phyloP scores from a whole-genome alignment of 2,888 invertebrate genomes.

The Prosapia bicincta region DNA sequence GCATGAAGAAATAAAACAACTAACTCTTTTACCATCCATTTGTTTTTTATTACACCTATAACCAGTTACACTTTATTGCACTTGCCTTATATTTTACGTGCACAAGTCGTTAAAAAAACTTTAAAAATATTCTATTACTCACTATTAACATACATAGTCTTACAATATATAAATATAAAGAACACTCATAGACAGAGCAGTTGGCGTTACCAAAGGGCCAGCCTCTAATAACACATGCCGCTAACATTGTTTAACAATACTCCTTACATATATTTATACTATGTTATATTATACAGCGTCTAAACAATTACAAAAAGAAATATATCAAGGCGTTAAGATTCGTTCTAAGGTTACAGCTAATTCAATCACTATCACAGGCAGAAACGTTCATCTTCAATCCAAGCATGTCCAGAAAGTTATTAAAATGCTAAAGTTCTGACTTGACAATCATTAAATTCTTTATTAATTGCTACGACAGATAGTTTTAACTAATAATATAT shows the following conservation, averaged over 20 bases:
- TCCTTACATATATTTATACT: conserved; percentile 14
- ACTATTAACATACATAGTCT: conserved; percentile 28
- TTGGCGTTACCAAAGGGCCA: conserved; percentile 36
- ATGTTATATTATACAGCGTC: conserved; percentile 2
- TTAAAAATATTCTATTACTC: conserved; percentile 38
- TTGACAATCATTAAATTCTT: no score
- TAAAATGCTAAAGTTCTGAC: background rate
- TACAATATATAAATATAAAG: conserved; percentile 31
- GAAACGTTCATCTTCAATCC: background rate
- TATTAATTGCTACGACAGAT: no score
- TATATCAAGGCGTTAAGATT: conserved; percentile 13
- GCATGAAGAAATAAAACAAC: background rate
- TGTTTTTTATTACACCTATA: conserved; percentile 37
- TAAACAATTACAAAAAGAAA: conserved; percentile 9
- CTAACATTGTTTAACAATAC: conserved; percentile 16
- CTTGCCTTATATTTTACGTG: conserved; percentile 33
- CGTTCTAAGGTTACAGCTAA: background rate
- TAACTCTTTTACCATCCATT: background rate
- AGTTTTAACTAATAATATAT: no score
- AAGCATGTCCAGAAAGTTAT: background rate
- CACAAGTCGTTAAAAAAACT: conserved; percentile 32
- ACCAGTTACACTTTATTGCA: conserved; percentile 37
- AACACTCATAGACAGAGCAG: conserved; percentile 24
- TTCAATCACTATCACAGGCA: background rate
- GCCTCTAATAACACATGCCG: conserved; percentile 31